A percentile compares a stretch with the other conserved stretches of the same genome.
Conservation (phyloP, 2,797 vertebrate species). For the Holocentrus rufus region DNA sequence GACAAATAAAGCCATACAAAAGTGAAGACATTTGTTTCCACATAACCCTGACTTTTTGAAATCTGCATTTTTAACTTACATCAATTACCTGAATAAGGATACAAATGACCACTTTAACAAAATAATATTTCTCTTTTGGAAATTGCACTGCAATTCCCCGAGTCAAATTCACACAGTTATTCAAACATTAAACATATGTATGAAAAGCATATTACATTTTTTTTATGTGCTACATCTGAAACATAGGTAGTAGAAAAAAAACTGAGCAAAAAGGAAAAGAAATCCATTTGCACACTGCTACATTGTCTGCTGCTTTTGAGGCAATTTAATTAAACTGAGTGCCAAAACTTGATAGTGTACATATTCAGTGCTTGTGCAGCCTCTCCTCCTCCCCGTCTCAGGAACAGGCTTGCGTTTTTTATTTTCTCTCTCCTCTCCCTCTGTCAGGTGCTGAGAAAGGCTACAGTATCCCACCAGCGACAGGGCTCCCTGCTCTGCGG, state of each 20-base stretch:
- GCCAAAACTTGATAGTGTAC: conserved; percentile 97
- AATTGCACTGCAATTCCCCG: conserved; percentile 85
- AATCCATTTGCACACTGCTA: conserved; percentile 97
- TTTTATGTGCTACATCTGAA: conserved; percentile 86
- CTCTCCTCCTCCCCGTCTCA: conserved; percentile 80
- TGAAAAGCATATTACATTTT: conserved; percentile 77
- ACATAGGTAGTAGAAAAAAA: conserved; percentile 85
- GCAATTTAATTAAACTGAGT: conserved; percentile 88
- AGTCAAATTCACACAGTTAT: conserved; percentile 80
- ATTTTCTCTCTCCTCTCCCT: conserved; percentile 72
- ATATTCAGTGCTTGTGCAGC: conserved; percentile 94
- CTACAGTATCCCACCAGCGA: conserved; percentile 84
- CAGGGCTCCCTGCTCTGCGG: conserved; percentile 84
- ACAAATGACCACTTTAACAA: conserved; percentile 71
- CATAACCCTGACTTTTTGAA: conserved; percentile 76
- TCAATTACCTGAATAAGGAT: conserved; percentile 79
- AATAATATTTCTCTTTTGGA: conserved; percentile 77
- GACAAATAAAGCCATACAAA: conserved; percentile 71
- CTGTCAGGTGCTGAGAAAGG: conserved; percentile 78
- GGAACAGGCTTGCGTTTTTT: conserved; percentile 71
- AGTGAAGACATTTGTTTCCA: conserved; percentile 69
- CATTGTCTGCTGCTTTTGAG: conserved; percentile 97
- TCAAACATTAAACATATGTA: conserved; percentile 72
- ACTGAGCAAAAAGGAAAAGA: conserved; percentile 73
- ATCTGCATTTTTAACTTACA: conserved; percentile 77